Evolutionary conservation across 1,140 invertebrate genomes (phyloP).

Genomic region (Apis dorsata): DNA sequence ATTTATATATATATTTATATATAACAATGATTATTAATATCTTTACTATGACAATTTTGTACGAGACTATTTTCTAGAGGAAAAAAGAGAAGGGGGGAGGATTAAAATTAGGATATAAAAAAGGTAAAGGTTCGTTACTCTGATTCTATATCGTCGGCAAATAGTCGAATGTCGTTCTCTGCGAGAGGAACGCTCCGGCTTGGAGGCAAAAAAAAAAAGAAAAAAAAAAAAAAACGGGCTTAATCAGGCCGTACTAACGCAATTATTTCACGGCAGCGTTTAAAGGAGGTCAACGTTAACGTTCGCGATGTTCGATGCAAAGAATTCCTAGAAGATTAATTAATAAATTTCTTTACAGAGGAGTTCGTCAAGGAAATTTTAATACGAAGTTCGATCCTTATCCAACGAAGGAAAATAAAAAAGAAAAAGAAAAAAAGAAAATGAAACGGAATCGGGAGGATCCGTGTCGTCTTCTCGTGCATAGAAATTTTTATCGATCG

Average conservation of each 20-base stretch:
- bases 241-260: constrained; percentile 26
- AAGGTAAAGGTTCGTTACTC: constrained; percentile 21
- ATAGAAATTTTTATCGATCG: not conserved
- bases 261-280: not conserved
- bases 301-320: not conserved
- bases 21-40: no score
- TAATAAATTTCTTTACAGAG: constrained; percentile 19
- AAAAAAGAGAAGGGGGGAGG: no score
- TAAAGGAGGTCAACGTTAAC: constrained; percentile 14
- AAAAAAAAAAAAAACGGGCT: not conserved
- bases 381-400: not conserved
- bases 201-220: not conserved
- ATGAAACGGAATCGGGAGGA: not conserved
- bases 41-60: no score
- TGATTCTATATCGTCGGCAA: not conserved
- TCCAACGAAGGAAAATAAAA: not conserved
- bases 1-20: no score
- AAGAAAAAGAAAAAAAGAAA: not conserved
- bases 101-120: constrained; percentile 12
- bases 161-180: constrained; percentile 7
- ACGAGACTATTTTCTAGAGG: no score
- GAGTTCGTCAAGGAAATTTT: not conserved
- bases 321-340: constrained; percentile 10
- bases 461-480: no score
- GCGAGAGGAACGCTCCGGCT: not conserved